These are phyloP conservation scores for Chanos chanos DNA, from an alignment of 2,797 vertebrate genomes.

Conservation along the genomic window DNA sequence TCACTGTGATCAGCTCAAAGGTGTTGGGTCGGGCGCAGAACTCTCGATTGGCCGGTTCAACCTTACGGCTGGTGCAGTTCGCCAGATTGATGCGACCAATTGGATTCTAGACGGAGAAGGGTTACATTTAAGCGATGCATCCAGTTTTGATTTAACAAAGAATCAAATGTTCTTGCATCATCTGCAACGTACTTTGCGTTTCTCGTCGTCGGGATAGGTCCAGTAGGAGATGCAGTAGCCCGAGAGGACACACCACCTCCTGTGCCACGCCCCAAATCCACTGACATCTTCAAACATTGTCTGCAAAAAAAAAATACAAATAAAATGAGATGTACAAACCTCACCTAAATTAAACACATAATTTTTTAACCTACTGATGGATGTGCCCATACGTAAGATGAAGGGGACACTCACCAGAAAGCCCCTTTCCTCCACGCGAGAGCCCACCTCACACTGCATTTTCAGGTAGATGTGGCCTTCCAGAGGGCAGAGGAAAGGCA, in stretches of 20 bases:
- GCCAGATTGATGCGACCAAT: constrained; percentile 88
- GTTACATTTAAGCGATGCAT: not conserved
- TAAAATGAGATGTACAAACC: not conserved
- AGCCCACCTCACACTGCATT: constrained; percentile 90
- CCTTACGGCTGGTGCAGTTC: constrained; percentile 84
- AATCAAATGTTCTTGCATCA: not conserved
- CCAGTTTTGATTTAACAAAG: not conserved
- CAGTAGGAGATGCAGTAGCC: constrained; percentile 94
- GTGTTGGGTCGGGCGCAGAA: constrained; percentile 95
- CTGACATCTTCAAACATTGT: constrained; percentile 98
- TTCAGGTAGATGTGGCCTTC: constrained; percentile 91
- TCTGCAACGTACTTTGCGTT: constrained; percentile 77
- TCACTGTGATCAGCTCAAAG: constrained; percentile 88
- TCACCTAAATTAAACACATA: not conserved
- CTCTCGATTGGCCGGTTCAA: constrained; percentile 91
- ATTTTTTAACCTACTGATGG: not conserved
- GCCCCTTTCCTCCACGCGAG: constrained; percentile 82
- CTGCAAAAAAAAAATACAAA: constrained; percentile 54
- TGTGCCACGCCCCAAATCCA: constrained; percentile 95
- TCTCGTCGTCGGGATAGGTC: constrained; percentile 97
- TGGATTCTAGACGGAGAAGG: constrained; percentile 71
- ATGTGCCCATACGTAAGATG: not conserved
- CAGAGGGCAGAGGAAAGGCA: constrained; percentile 88
- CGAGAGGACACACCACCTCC: constrained; percentile 90
- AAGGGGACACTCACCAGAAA: constrained; percentile 81